Base-by-base conservation (phyloP, 2,797 vertebrate genomes). In the Bryconaethiops microstoma region DNA sequence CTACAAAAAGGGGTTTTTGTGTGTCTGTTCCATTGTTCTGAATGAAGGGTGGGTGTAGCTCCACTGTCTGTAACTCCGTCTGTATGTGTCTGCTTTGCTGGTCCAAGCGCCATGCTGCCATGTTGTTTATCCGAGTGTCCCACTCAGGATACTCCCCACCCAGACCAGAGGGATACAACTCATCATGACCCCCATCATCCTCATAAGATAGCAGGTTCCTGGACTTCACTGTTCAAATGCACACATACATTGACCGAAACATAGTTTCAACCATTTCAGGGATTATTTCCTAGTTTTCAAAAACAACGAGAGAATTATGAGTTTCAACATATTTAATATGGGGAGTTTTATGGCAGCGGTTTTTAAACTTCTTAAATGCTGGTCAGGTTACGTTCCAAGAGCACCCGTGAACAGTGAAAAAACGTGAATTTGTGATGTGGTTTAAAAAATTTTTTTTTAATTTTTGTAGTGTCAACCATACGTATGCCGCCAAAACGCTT, bases 131-230 rank as follows among this genome's bases (percentile, higher is more conserved):
- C 0, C 95, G 92, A 63, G 93, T 88, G 84, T 95, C 95, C 91
- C 93, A 94, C 7, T 94, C 93, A 0, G 76, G 93, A 81, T 88
- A 95, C 21, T 97, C 96, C 35, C 94, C 95, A 0, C 95, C 92
- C 5, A 97, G 92, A 0, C 96, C 90, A 0, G 95, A 91, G 84
- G 92, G 89, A 29, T 95, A 92, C 0, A 93, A 89, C 78, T 98
- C 96, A 8, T 98, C 95, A 87, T 93, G 77, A 0, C 89, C 89
- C 25, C 91, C 88, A 23, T 91, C 90, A 23, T 96, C 97, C 52
- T 98, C 96, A 4, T 96, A 95, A 71, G 95, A 95, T 45, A 99
- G 89, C 82, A 99, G 94, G 91, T 88, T 98, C 83, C 98, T 96
- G 64, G 97, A 99, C 83, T 96, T 97, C 79, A 99, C 98, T 99